A percentile compares a stretch with the other conserved stretches of the same genome.
These are phyloP conservation scores for Resseliella maxima DNA, from an alignment of 2,888 invertebrate genomes.

Conservation along the genomic window DNA sequence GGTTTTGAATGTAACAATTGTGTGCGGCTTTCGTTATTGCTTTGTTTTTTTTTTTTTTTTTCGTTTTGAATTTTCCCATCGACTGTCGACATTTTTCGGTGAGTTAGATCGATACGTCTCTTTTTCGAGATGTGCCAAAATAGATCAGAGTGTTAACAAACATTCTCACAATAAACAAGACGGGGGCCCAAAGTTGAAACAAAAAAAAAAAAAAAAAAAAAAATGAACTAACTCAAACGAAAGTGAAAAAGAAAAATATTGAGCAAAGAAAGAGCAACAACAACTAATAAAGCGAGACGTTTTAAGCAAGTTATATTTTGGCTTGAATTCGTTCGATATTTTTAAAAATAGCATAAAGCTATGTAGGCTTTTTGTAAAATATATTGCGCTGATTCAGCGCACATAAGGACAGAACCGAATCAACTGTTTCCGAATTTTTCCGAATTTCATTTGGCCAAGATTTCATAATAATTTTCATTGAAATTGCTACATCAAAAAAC, in stretches of 20 bases:
- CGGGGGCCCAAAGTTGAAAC: neutral
- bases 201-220: neutral
- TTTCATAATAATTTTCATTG: constrained; percentile 4
- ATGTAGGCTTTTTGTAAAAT: constrained; percentile 20
- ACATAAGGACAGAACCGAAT: constrained; percentile 40
- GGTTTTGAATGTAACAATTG: neutral
- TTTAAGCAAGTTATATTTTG: constrained; percentile 35
- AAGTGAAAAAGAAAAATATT: neutral
- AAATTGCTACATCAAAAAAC: too few species aligned
- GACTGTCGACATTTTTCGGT: constrained; percentile 11
- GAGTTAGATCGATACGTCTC: neutral
- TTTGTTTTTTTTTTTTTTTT: neutral
- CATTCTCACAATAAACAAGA: neutral
- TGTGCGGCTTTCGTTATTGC: neutral
- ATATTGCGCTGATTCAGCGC: constrained; percentile 51
- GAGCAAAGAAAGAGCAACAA: neutral
- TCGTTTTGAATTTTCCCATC: neutral
- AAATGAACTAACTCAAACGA: neutral
- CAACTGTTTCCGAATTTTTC: neutral
- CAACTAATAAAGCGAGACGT: neutral
- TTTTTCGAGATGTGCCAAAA: constrained; percentile 7
- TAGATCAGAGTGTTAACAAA: neutral
- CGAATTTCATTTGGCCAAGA: constrained; percentile 38
- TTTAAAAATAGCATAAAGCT: constrained; percentile 51
- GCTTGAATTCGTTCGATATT: constrained; percentile 42